phyloP scores from a whole-genome alignment of 2,113 vertebrate species.

The Lagopus muta region DNA sequence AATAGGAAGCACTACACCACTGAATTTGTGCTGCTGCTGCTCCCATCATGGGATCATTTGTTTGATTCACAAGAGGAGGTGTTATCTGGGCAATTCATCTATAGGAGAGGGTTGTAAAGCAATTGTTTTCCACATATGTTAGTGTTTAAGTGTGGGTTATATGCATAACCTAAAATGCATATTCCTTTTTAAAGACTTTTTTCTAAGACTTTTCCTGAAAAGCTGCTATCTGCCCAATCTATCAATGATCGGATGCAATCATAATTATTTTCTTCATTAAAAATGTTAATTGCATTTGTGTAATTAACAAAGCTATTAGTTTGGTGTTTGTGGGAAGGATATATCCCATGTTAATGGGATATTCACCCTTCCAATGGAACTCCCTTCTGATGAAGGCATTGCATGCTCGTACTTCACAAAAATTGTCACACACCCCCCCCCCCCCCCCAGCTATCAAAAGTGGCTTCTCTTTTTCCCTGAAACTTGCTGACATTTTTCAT shows the following conservation, averaged over 20 bases:
- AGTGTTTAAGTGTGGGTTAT: not conserved
- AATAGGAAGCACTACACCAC: not conserved
- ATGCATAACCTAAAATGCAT: not conserved
- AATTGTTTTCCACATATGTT: not conserved
- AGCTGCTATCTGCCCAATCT: not conserved
- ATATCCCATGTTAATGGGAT: not conserved
- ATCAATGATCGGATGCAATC: not conserved
- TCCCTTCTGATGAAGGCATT: not conserved
- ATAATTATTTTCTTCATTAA: conserved; percentile 47
- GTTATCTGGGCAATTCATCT: not conserved
- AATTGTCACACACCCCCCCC: too few species aligned
- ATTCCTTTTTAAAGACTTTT: not conserved
- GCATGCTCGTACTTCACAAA: not conserved
- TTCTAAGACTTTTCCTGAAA: not conserved
- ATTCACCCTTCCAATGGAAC: not conserved
- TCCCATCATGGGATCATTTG: not conserved
- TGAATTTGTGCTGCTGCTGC: not conserved
- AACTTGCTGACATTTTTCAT: not conserved
- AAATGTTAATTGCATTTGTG: conserved; percentile 33
- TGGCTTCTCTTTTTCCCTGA: not conserved
- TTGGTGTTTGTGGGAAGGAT: not conserved
- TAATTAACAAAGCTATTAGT: conserved; percentile 53
- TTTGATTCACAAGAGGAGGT: not conserved
- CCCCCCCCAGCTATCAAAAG: not conserved
- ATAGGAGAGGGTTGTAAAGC: not conserved